phyloP scores from a whole-genome alignment of 2,797 vertebrate species.

The Oryzias dopingdopingensis region DNA sequence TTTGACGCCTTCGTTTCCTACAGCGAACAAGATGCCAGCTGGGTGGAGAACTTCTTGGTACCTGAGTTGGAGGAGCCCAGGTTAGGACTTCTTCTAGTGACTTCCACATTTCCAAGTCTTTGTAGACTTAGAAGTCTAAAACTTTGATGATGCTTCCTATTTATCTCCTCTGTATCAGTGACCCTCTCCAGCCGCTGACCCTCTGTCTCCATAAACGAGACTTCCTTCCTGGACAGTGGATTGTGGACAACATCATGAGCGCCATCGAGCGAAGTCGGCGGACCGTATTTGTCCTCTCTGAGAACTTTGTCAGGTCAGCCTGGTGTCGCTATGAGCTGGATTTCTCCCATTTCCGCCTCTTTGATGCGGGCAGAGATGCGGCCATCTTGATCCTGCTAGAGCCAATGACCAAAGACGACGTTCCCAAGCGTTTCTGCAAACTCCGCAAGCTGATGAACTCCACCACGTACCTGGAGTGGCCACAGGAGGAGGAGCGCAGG shows the following conservation, averaged over 20 bases:
- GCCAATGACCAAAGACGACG: conserved; percentile 46
- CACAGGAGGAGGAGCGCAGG: conserved; percentile 54
- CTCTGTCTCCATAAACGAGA: conserved; percentile 81
- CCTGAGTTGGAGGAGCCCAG: conserved; percentile 62
- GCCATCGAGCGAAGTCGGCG: conserved; percentile 84
- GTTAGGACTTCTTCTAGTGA: conserved; percentile 4
- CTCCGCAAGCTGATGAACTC: conserved; percentile 64
- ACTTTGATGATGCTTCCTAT: neutral
- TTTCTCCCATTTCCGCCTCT: conserved; percentile 87
- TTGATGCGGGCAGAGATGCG: conserved; percentile 51
- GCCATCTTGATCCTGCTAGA: conserved; percentile 62
- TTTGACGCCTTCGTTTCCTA: conserved; percentile 71
- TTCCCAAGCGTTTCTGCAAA: conserved; percentile 46
- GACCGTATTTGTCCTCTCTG: conserved; percentile 83
- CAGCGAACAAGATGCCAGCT: conserved; percentile 81
- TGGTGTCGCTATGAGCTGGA: conserved; percentile 91
- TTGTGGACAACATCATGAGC: conserved; percentile 86
- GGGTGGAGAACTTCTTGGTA: conserved; percentile 85
- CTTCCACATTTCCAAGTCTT: neutral
- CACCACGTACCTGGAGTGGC: conserved; percentile 70
- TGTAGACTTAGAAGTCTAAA: too few relatives aligned
- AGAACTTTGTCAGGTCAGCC: conserved; percentile 85
- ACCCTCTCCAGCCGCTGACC: conserved; percentile 5
- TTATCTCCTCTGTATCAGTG: conserved; percentile 8
- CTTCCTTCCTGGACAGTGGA: conserved; percentile 86